These are phyloP conservation scores for Drosophila orosa DNA, from an alignment of 1,140 invertebrate species.

Conservation along the genomic window DNA sequence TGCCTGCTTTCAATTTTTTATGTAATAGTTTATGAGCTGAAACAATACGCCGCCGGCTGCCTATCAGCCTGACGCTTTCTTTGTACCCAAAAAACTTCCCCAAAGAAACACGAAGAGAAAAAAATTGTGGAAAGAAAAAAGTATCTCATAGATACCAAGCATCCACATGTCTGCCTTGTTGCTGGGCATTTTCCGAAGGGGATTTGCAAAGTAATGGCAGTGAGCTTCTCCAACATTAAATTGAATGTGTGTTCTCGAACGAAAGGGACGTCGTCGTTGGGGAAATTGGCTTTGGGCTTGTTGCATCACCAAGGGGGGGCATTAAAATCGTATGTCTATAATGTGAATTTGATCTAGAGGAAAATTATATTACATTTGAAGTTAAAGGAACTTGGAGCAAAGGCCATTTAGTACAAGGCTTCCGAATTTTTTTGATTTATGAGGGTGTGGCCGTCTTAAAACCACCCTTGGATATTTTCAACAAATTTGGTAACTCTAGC, in stretches of 20 bases:
- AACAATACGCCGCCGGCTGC: slow-evolving; percentile 54
- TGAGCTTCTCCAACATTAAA: slow-evolving; percentile 41
- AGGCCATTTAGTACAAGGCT: too few relatives aligned
- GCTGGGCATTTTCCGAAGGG: slow-evolving; percentile 17
- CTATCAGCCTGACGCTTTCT: slow-evolving; percentile 53
- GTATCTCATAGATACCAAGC: slow-evolving; percentile 40
- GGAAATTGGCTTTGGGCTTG: background rate
- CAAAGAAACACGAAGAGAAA: slow-evolving; percentile 10
- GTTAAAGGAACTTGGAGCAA: too few relatives aligned
- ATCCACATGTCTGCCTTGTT: slow-evolving; percentile 20
- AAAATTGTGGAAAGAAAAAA: slow-evolving; percentile 21
- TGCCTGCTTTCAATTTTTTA: slow-evolving; percentile 64
- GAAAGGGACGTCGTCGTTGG: too few relatives aligned
- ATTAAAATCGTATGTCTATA: background rate
- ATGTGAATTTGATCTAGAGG: background rate
- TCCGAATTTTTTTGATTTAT: too few relatives aligned
- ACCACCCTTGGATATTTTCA: too few relatives aligned
- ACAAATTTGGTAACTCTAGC: background rate
- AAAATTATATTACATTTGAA: too few relatives aligned
- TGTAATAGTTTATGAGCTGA: slow-evolving; percentile 69
- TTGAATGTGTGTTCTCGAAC: slow-evolving; percentile 29
- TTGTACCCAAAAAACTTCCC: slow-evolving; percentile 43
- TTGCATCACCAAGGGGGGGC: background rate
- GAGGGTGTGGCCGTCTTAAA: too few relatives aligned
- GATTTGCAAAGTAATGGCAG: slow-evolving; percentile 33